These are phyloP conservation scores for Triplophysa dalaica DNA, from an alignment of 2,113 vertebrate species.

Conservation along the genomic window DNA sequence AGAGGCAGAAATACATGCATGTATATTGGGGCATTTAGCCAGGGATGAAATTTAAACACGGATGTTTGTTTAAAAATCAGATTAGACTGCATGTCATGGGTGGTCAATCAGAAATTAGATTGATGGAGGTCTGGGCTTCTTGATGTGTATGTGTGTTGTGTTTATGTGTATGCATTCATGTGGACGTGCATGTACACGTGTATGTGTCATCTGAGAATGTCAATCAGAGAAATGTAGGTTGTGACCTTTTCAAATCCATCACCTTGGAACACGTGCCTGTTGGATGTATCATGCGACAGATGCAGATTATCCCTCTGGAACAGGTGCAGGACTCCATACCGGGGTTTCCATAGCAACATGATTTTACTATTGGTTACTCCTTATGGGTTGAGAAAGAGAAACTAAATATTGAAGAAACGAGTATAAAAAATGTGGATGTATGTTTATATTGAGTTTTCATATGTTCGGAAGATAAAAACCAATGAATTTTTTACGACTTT, in stretches of 20 bases:
- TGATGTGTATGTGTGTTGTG: neutral
- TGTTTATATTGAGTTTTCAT: neutral
- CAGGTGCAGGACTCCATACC: neutral
- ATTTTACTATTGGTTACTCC: neutral
- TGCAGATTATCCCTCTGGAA: conserved; percentile 1
- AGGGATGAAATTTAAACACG: no score
- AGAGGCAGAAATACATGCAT: no score
- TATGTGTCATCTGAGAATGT: neutral
- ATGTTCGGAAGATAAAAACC: neutral
- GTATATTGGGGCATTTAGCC: no score
- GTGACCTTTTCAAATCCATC: neutral
- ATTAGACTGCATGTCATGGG: no score
- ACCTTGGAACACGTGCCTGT: neutral
- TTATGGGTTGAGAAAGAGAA: neutral
- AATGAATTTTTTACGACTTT: neutral
- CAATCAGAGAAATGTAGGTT: conserved; percentile 1
- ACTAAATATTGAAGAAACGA: neutral
- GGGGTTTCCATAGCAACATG: neutral
- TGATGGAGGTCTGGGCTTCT: neutral
- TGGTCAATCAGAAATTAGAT: neutral
- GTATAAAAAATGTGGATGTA: neutral
- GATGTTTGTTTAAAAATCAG: no score
- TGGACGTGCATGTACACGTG: neutral
- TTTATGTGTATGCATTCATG: neutral
- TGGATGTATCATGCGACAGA: conserved; percentile 11